A percentile compares a stretch with the other conserved stretches of the same genome.
Evolutionary conservation across 2,797 vertebrate species (phyloP).

Genomic region (Poeciliopsis gracilis): DNA sequence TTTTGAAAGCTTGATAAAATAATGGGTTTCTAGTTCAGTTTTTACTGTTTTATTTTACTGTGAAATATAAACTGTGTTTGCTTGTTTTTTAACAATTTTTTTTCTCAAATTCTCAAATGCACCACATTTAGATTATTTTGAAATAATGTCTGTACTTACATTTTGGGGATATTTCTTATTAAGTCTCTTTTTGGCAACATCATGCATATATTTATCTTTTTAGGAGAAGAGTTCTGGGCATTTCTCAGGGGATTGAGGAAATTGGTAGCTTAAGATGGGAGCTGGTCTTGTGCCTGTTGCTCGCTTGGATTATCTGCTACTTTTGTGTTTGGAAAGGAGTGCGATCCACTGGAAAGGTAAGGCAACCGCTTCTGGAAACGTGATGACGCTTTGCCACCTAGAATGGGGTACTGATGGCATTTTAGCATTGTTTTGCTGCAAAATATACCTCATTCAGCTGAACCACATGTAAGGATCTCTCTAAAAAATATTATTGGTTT

Average conservation of each 20-base stretch:
- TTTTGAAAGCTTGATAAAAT: neutral
- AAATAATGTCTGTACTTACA: neutral
- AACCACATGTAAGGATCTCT: neutral
- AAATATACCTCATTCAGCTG: neutral
- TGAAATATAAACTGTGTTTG: neutral
- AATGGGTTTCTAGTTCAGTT: neutral
- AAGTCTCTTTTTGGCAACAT: conserved; percentile 10
- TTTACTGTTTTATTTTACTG: neutral
- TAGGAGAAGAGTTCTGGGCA: conserved; percentile 88
- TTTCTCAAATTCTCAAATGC: neutral
- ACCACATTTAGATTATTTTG: neutral
- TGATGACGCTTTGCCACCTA: neutral
- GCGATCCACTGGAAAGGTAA: conserved; percentile 91
- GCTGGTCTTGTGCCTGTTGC: conserved; percentile 86
- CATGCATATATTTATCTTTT: conserved; percentile 22
- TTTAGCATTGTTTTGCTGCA: neutral
- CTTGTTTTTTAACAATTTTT: neutral
- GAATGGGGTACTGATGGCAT: neutral
- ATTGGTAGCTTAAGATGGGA: conserved; percentile 89
- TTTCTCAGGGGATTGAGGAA: conserved; percentile 87
- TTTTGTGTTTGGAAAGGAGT: conserved; percentile 96
- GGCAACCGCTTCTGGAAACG: neutral
- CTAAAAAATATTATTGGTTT: neutral
- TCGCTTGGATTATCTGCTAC: conserved; percentile 91
- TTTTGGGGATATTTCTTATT: neutral